Conservation (phyloP, 2,888 invertebrate genomes). For the Yponomeuta cagnagella region DNA sequence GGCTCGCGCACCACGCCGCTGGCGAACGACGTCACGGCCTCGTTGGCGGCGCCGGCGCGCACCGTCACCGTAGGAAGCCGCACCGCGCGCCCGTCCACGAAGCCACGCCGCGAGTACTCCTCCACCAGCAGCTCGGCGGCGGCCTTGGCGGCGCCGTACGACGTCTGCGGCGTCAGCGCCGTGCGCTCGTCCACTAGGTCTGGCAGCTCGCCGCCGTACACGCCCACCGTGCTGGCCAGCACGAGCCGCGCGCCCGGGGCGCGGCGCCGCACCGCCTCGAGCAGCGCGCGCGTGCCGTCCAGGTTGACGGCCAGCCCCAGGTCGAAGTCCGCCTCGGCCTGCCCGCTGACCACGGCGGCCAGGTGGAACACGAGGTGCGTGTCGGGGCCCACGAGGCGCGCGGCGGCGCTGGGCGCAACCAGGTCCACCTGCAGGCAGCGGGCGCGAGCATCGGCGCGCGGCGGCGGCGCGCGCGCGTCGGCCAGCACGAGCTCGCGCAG, state of each 20-base stretch:
- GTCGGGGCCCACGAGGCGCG: constrained; percentile 31
- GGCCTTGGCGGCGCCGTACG: constrained; percentile 60
- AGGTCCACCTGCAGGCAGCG: constrained; percentile 32
- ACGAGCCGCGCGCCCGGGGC: constrained; percentile 40
- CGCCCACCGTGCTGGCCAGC: constrained; percentile 51
- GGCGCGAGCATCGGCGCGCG: constrained; percentile 33
- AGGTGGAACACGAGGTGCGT: constrained; percentile 50
- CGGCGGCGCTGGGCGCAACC: constrained; percentile 33
- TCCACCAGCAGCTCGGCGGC: constrained; percentile 55
- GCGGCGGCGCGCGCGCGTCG: constrained; percentile 17
- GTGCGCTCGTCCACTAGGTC: constrained; percentile 40
- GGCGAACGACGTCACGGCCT: constrained; percentile 61
- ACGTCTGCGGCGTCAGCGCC: constrained; percentile 49
- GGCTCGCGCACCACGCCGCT: constrained; percentile 61
- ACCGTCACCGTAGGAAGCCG: constrained; percentile 60
- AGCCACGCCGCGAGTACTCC: constrained; percentile 57
- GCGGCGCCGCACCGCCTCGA: constrained; percentile 43
- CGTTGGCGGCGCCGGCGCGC: constrained; percentile 51
- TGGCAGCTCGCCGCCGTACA: constrained; percentile 50
- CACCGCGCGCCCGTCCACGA: constrained; percentile 46
- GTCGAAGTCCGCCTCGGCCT: constrained; percentile 57
- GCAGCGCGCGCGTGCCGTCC: constrained; percentile 51
- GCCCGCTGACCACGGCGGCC: constrained; percentile 61
- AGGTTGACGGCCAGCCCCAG: constrained; percentile 54
- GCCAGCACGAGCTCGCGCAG: constrained; percentile 35